A percentile compares a stretch with the other conserved stretches of the same genome.
phyloP scores from a whole-genome alignment of 2,888 invertebrate genomes.

The Orthosia incerta region DNA sequence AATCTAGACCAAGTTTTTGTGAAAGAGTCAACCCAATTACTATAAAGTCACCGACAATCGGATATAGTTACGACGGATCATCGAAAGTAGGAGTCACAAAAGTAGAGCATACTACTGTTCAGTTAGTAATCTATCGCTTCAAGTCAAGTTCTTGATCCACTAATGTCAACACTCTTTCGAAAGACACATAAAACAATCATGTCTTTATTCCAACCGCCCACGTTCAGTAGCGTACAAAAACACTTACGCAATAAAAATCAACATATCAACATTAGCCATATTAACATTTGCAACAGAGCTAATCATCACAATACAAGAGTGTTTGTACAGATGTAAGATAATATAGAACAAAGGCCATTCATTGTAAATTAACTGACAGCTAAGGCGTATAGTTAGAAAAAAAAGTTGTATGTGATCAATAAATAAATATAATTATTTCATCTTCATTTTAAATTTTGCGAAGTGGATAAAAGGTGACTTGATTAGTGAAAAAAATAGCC shows the following conservation, averaged over 20 bases:
- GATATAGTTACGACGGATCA: neutral
- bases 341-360: constrained; percentile 67
- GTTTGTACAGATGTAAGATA: constrained; percentile 67
- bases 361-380: constrained; percentile 71
- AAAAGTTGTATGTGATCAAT: constrained; percentile 45
- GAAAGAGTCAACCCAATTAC: no score
- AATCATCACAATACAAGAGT: constrained; percentile 57
- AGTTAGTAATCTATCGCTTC: neutral
- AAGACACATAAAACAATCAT: constrained; percentile 20
- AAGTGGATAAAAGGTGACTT: neutral
- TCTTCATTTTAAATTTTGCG: constrained; percentile 34
- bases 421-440: constrained; percentile 40
- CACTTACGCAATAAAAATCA: constrained; percentile 52
- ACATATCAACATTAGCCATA: constrained; percentile 57
- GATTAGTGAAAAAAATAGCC: neutral
- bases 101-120: neutral
- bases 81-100: neutral
- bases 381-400: constrained; percentile 51
- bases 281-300: constrained; percentile 60
- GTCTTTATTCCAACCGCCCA: constrained; percentile 43
- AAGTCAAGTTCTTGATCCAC: constrained; percentile 1
- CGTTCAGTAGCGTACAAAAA: constrained; percentile 48
- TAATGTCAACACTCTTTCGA: constrained; percentile 28
- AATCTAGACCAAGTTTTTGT: neutral
- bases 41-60: neutral